phyloP scores from a whole-genome alignment of 2,888 invertebrate species.

The Macrophya annulata region DNA sequence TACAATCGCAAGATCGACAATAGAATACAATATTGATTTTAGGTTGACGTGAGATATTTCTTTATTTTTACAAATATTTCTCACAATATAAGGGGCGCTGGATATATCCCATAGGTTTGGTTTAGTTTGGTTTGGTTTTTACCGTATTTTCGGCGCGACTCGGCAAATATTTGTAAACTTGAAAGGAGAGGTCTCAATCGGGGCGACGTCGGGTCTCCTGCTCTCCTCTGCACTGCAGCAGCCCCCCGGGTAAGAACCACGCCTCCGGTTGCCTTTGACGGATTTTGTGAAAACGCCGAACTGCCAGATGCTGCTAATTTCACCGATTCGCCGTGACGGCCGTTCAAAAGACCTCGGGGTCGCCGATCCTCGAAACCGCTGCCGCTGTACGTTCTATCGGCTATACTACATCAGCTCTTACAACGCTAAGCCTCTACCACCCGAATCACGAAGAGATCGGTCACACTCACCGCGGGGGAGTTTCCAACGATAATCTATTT shows the following conservation, averaged over 20 bases:
- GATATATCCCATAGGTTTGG: conserved; percentile 12
- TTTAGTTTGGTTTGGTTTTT: not conserved
- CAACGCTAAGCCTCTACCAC: conserved; percentile 64
- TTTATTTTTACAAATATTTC: conserved; percentile 29
- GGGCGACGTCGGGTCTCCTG: conserved; percentile 54
- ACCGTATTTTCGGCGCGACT: conserved; percentile 53
- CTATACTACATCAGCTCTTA: conserved; percentile 55
- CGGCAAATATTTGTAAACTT: conserved; percentile 72
- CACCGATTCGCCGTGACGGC: conserved; percentile 72
- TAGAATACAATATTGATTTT: not conserved
- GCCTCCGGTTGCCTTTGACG: conserved; percentile 53
- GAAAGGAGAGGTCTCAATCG: conserved; percentile 64
- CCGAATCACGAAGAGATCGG: conserved; percentile 64
- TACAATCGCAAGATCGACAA: not conserved
- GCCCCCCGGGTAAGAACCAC: conserved; percentile 52
- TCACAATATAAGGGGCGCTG: not conserved
- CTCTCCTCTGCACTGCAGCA: not conserved
- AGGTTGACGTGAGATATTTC: conserved; percentile 3
- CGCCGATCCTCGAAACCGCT: conserved; percentile 44
- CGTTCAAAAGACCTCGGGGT: conserved; percentile 59
- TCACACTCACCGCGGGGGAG: conserved; percentile 57
- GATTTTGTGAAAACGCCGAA: conserved; percentile 57
- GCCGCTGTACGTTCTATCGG: conserved; percentile 38
- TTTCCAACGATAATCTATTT: conserved; percentile 55
- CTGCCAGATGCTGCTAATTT: conserved; percentile 73